Evolutionary conservation across 2,113 vertebrate genomes (phyloP).

Genomic region (Anguilla rostrata): DNA sequence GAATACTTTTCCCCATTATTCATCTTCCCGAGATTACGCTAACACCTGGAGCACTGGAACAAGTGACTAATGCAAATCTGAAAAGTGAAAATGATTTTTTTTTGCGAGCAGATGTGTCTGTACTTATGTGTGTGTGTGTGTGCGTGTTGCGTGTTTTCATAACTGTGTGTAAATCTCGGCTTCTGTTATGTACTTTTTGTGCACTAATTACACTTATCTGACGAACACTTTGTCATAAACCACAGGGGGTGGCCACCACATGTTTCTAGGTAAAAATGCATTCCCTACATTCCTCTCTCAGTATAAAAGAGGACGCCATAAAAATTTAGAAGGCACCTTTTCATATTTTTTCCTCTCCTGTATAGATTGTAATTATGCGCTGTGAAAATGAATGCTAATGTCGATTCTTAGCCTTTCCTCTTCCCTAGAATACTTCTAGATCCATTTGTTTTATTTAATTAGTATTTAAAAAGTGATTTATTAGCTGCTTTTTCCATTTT

Average conservation of each 20-base stretch:
- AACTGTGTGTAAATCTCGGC: neutral
- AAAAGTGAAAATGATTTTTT: neutral
- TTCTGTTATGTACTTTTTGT: neutral
- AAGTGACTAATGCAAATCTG: neutral
- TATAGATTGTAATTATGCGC: neutral
- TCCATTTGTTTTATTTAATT: neutral
- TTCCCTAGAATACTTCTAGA: neutral
- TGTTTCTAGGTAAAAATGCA: neutral
- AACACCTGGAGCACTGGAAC: neutral
- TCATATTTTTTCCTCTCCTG: neutral
- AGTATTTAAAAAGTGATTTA: neutral
- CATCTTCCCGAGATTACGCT: neutral
- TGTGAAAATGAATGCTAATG: neutral
- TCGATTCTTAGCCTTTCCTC: neutral
- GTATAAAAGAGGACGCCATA: neutral
- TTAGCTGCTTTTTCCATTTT: no score
- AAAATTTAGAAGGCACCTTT: neutral
- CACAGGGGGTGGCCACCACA: constrained; percentile 3
- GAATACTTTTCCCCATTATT: neutral
- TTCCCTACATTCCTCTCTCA: neutral
- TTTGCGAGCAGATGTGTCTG: neutral
- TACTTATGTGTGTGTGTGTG: neutral
- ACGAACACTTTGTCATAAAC: neutral
- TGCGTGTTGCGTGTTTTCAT: neutral
- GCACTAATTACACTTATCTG: neutral